Evolutionary conservation across 2,797 vertebrate species (phyloP).

Genomic region (Chromobotia macracanthus): DNA sequence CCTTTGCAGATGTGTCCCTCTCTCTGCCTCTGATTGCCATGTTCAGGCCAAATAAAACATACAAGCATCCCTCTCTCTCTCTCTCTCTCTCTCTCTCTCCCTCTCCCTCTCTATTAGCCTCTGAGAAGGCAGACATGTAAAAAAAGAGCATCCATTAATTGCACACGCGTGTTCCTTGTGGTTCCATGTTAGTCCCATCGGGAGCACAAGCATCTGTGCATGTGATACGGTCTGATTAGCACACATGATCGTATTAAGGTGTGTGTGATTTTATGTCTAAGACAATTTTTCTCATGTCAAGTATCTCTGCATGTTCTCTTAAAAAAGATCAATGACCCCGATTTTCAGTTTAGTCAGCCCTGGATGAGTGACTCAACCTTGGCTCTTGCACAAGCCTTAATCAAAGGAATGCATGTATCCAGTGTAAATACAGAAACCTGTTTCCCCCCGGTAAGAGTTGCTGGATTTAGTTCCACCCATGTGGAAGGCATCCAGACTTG

Average conservation of each 20-base stretch:
- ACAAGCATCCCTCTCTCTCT: conserved; percentile 31
- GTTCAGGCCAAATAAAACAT: conserved; percentile 45
- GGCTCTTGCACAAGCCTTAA: conserved; percentile 22
- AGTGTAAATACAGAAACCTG: conserved; percentile 26
- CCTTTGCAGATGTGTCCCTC: conserved; percentile 53
- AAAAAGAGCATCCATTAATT: conserved; percentile 28
- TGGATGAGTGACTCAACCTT: conserved; percentile 27
- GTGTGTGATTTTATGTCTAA: conserved; percentile 18
- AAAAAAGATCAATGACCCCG: conserved; percentile 32
- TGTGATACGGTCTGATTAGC: background rate
- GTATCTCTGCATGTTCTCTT: conserved; percentile 10
- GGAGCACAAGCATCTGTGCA: conserved; percentile 22
- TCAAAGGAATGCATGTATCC: conserved; percentile 59
- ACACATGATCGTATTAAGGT: background rate
- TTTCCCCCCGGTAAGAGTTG: background rate
- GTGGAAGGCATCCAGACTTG: conserved; percentile 66
- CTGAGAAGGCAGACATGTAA: conserved; percentile 5
- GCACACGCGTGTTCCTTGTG: conserved; percentile 26
- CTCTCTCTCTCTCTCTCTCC: no score
- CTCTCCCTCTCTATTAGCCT: no score
- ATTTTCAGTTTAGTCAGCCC: conserved; percentile 32
- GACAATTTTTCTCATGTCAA: conserved; percentile 11
- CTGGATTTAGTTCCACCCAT: conserved; percentile 65
- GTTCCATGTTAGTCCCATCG: conserved; percentile 31
- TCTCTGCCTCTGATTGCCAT: conserved; percentile 23